Percentiles rank a stretch among this genome's conserved stretches.
Evolutionary conservation across 1,140 invertebrate genomes (phyloP).

Genomic region (Drosophila aff.): DNA sequence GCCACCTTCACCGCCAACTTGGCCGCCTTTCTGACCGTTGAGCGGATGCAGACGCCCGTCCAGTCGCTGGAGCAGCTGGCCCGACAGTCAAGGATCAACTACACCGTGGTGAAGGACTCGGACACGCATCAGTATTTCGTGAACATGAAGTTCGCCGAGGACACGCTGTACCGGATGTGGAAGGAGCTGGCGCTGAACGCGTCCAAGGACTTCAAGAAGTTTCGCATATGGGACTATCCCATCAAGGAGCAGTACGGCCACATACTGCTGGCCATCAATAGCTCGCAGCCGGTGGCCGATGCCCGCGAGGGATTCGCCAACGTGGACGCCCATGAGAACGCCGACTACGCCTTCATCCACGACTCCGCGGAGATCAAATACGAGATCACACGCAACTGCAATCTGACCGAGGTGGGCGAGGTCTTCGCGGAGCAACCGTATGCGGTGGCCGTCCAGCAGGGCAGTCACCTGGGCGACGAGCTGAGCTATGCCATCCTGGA

Average conservation of each 20-base stretch:
- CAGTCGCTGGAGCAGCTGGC: conserved; percentile 95
- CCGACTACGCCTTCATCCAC: conserved; percentile 95
- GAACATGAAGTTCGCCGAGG: conserved; percentile 96
- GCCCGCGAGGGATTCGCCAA: conserved; percentile 91
- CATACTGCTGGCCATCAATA: conserved; percentile 93
- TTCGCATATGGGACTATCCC: conserved; percentile 96
- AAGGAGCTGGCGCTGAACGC: conserved; percentile 94
- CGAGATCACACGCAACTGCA: conserved; percentile 92
- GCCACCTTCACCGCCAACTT: conserved; percentile 98
- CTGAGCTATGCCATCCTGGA: conserved; percentile 92
- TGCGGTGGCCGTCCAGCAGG: conserved; percentile 94
- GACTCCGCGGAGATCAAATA: conserved; percentile 94
- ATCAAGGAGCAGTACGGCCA: conserved; percentile 96
- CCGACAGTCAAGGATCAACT: conserved; percentile 95
- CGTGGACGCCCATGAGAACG: conserved; percentile 91
- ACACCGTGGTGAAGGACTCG: conserved; percentile 94
- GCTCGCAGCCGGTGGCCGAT: conserved; percentile 89
- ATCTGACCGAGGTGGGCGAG: conserved; percentile 94
- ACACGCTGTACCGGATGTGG: conserved; percentile 95
- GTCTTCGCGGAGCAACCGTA: conserved; percentile 95
- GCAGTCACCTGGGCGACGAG: conserved; percentile 90
- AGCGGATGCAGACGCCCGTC: conserved; percentile 96
- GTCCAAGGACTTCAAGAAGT: conserved; percentile 87
- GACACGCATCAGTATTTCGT: conserved; percentile 94
- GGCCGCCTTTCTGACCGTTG: conserved; percentile 98